These are phyloP conservation scores for Lepidochrysops patricia DNA, from an alignment of 2,888 invertebrate genomes.

Conservation along the genomic window DNA sequence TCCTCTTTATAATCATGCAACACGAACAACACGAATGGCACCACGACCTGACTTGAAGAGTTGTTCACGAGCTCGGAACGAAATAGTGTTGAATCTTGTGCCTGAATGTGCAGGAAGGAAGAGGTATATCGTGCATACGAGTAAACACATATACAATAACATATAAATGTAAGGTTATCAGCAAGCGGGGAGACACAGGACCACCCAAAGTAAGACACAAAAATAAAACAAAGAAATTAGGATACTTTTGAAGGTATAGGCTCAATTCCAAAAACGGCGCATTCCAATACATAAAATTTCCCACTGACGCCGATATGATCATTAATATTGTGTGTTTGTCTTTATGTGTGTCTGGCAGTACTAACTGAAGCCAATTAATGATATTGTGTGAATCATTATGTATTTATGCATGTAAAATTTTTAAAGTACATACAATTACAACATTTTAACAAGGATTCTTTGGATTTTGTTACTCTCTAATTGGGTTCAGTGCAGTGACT, in stretches of 20 bases:
- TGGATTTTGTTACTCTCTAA: constrained; percentile 10
- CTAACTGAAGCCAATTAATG: constrained; percentile 33
- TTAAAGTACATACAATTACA: background rate
- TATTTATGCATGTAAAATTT: constrained; percentile 8
- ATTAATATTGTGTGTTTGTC: constrained; percentile 31
- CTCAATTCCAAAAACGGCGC: constrained; percentile 52
- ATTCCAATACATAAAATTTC: constrained; percentile 53
- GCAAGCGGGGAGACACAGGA: constrained; percentile 64
- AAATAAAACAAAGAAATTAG: constrained; percentile 47
- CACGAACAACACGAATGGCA: constrained; percentile 69
- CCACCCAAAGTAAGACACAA: constrained; percentile 47
- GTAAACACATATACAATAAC: constrained; percentile 49
- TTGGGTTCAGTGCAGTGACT: constrained; percentile 43
- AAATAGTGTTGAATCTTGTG: constrained; percentile 59
- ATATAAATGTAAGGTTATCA: constrained; percentile 44
- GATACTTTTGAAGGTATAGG: constrained; percentile 56
- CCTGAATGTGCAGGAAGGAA: constrained; percentile 64
- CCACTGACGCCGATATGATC: constrained; percentile 44
- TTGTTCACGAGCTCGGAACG: constrained; percentile 67
- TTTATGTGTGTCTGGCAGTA: constrained; percentile 44
- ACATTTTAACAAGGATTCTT: background rate
- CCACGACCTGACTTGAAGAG: constrained; percentile 57
- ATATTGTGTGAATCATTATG: constrained; percentile 2
- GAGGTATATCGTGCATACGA: constrained; percentile 66
- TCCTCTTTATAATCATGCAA: constrained; percentile 65